Base-by-base conservation (phyloP, 2,113 vertebrate species). In the Diadophis punctatus region DNA sequence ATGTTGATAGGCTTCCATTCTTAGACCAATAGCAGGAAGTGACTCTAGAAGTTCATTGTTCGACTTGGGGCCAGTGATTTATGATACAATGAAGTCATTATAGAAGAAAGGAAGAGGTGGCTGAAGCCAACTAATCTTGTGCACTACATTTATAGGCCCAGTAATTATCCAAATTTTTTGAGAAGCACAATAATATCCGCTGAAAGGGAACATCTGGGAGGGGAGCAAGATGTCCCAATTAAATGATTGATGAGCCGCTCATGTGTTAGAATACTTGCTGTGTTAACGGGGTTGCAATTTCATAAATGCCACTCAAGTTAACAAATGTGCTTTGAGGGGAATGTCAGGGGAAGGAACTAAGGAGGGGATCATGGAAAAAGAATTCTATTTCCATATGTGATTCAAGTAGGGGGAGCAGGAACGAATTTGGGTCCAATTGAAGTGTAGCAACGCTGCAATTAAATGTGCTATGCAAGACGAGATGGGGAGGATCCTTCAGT, bases 151-250 rank as follows among this genome's bases (percentile, higher is more conserved):
- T 86, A 92, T 90, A 92, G 92, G 92, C 53, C 60, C 74, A 90
- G 58, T 90, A 92, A 92, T 90, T 90, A 92, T 86, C 92, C 74
- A 51, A 90, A 90, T 92, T 92, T 80, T 92, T 90, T 92, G 91
- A 89, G 91, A 56, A 85, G 74, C 88, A 90, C 88, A 92, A 92
- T 92, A 90, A 30, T 51, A 92, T 90, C 52, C 23, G 27, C 53
- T 90, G 87, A 92, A 92, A 90, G 88, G 74, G 68, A 92, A 85
- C 92, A 92, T 92, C 92, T 92, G 92, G 92, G 88, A 92, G 46
- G 74, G 53, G 88, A 92, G 92, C 68, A 49, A 86, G 52, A 92
- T 92, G 88, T 92, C 92, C 92, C 91, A 92, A 89, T 92, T 90
- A 90, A 92, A 92, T 34, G 92, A 92, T 86, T 56, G 91, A 92